phyloP scores from a whole-genome alignment of 2,113 vertebrate species.

The Notiomystis cincta region DNA sequence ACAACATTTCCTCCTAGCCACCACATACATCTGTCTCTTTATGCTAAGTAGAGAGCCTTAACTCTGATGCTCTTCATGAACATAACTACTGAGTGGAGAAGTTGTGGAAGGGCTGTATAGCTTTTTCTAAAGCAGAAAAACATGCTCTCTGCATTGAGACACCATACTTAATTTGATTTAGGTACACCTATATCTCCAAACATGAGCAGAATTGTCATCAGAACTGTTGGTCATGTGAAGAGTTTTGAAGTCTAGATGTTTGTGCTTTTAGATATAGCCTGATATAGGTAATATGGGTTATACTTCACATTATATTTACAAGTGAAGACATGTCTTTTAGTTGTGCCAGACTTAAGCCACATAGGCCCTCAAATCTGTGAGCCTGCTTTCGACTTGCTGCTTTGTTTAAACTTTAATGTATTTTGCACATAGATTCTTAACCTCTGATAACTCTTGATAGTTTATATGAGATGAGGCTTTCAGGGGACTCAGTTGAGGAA shows the following conservation, averaged over 20 bases:
- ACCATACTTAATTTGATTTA: neutral
- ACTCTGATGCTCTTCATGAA: neutral
- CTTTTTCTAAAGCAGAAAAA: neutral
- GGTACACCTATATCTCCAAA: neutral
- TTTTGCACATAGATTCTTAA: neutral
- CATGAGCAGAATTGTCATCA: neutral
- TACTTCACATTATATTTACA: neutral
- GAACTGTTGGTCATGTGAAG: neutral
- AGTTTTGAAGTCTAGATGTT: neutral
- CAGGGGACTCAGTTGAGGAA: neutral
- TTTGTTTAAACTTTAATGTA: neutral
- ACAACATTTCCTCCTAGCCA: neutral
- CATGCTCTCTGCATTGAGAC: neutral
- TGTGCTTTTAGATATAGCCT: neutral
- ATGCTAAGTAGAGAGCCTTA: neutral
- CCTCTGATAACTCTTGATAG: neutral
- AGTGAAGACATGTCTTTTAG: neutral
- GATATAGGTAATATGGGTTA: neutral
- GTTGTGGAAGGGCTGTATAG: neutral
- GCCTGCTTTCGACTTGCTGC: neutral
- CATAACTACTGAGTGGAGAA: neutral
- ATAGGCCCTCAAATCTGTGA: neutral
- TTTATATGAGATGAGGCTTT: neutral
- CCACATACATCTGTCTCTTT: neutral
- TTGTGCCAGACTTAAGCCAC: neutral